Evolutionary conservation across 2,797 vertebrate genomes (phyloP).

Genomic region (Brotula barbata): DNA sequence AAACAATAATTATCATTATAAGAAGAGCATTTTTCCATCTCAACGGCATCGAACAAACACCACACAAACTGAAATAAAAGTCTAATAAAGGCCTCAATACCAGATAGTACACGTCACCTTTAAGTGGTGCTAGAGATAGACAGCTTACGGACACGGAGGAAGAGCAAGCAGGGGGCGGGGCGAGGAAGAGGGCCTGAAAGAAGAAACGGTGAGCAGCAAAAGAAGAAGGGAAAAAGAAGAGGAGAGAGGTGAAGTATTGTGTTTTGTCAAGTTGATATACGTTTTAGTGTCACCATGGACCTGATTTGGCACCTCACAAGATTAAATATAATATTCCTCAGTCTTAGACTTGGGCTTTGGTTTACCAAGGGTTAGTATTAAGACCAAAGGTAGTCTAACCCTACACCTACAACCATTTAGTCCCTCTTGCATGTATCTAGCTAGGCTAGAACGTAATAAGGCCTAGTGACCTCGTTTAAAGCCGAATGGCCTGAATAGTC

Average conservation of each 20-base stretch:
- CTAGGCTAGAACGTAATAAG: conserved; percentile 51
- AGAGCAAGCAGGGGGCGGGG: background rate
- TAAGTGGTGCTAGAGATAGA: conserved; percentile 74
- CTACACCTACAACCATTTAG: conserved; percentile 43
- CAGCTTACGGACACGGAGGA: conserved; percentile 47
- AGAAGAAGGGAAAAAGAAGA: background rate
- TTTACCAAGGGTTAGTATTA: conserved; percentile 66
- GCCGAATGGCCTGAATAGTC: conserved; percentile 42
- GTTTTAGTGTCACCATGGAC: conserved; percentile 74
- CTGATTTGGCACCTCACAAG: conserved; percentile 71
- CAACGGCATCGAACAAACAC: conserved; percentile 78
- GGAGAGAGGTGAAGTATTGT: conserved; percentile 33
- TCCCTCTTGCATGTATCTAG: conserved; percentile 48
- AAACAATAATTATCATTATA: conserved; percentile 82
- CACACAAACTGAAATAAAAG: conserved; percentile 76
- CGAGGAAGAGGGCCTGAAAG: conserved; percentile 36
- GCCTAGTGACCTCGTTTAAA: conserved; percentile 61
- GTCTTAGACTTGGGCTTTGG: conserved; percentile 70
- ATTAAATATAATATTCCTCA: conserved; percentile 54
- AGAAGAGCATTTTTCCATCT: conserved; percentile 83
- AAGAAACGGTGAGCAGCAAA: background rate
- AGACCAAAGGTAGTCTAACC: conserved; percentile 36
- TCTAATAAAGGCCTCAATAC: conserved; percentile 83
- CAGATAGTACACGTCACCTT: conserved; percentile 81
- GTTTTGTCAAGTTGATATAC: conserved; percentile 38